Evolutionary conservation across 2,888 invertebrate species (phyloP).

Genomic region (Tachystola acroxantha): DNA sequence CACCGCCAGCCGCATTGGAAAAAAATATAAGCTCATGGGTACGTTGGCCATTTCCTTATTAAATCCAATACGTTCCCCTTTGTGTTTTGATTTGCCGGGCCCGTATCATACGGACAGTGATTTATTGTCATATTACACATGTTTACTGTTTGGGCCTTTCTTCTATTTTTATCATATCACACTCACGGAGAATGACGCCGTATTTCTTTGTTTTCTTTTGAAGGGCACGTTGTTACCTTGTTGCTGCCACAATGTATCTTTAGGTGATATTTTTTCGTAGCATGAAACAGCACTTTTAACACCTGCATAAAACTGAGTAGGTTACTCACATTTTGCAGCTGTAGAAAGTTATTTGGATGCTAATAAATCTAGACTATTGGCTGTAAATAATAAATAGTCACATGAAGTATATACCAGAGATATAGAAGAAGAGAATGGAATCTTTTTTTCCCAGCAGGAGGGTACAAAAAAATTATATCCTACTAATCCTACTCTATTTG

Average conservation of each 20-base stretch:
- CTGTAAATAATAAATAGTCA: too few relatives aligned
- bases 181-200: conserved; percentile 15
- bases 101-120: conserved; percentile 22
- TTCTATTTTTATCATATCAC: conserved; percentile 41
- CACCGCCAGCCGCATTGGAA: conserved; percentile 40
- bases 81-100: conserved; percentile 31
- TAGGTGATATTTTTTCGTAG: background rate
- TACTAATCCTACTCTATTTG: too few relatives aligned
- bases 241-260: background rate
- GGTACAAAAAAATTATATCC: too few relatives aligned
- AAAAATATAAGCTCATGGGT: conserved; percentile 74
- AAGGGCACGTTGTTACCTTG: conserved; percentile 4
- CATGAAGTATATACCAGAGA: too few relatives aligned
- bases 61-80: conserved; percentile 38
- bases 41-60: conserved; percentile 52
- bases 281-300: background rate
- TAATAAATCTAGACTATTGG: too few relatives aligned
- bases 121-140: conserved; percentile 23
- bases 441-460: too few relatives aligned
- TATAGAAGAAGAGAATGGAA: too few relatives aligned
- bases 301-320: background rate
- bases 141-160: conserved; percentile 27
- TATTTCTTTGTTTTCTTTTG: conserved; percentile 15
- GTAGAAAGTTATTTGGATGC: too few relatives aligned
- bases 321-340: background rate